Conservation (phyloP, 2,797 vertebrate genomes). For the Gymnothorax javanicus region DNA sequence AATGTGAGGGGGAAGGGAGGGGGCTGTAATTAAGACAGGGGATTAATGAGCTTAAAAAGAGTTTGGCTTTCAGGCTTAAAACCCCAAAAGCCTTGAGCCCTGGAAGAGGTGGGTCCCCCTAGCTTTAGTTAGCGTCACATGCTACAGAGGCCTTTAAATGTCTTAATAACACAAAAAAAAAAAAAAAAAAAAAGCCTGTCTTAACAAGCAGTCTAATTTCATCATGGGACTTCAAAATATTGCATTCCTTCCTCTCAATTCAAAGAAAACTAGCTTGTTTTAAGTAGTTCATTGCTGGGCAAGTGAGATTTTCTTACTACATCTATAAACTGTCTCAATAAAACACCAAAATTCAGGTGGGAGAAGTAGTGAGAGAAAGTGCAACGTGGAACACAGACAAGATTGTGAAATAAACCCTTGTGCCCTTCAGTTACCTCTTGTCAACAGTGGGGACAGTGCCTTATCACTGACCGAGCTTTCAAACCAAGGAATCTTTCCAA, state of each 20-base stretch:
- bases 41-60: conserved; percentile 54
- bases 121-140: conserved; percentile 59
- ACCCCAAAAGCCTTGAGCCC: conserved; percentile 43
- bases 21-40: conserved; percentile 34
- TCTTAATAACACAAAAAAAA: conserved; percentile 60
- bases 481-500: not conserved
- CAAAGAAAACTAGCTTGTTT: too few relatives aligned
- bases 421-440: not conserved
- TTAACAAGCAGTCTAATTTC: too few relatives aligned
- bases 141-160: conserved; percentile 58
- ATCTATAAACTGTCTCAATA: conserved; percentile 62
- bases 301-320: too few relatives aligned
- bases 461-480: conserved; percentile 13
- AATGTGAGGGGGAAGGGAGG: conserved; percentile 47
- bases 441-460: not conserved
- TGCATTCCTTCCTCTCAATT: too few relatives aligned
- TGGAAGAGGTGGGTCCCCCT: conserved; percentile 52
- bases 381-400: not conserved
- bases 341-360: conserved; percentile 49
- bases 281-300: too few relatives aligned
- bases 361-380: not conserved
- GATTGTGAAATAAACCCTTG: not conserved
- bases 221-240: too few relatives aligned
- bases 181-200: conserved; percentile 24
- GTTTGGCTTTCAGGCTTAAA: conserved; percentile 53